These are phyloP conservation scores for Sicus ferrugineus DNA, from an alignment of 2,888 invertebrate genomes.

Conservation along the genomic window DNA sequence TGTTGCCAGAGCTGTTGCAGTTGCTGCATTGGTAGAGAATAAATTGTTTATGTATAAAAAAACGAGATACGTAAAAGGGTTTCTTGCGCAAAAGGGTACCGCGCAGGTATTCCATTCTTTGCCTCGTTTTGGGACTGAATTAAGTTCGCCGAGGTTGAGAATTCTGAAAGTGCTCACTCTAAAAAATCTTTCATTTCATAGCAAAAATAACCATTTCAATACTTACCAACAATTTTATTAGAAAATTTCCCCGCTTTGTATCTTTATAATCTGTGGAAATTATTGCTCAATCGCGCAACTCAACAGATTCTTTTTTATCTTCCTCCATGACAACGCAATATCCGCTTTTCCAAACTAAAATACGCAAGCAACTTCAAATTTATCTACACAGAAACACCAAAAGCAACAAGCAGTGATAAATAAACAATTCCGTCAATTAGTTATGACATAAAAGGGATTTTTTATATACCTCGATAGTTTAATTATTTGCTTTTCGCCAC, in stretches of 20 bases:
- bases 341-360: background rate
- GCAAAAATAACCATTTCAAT: no score
- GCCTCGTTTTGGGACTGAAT: background rate
- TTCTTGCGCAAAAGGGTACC: background rate
- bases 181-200: no score
- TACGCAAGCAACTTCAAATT: background rate
- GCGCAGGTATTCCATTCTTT: background rate
- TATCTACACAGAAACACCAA: background rate
- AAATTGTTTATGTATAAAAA: constrained; percentile 19
- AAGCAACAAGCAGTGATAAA: background rate
- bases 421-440: constrained; percentile 1
- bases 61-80: no score
- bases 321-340: background rate
- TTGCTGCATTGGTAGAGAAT: background rate
- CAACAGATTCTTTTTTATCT: background rate
- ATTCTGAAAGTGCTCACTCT: no score
- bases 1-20: background rate
- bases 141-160: no score
- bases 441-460: background rate
- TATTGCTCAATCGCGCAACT: background rate
- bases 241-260: background rate
- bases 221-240: no score
- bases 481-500: background rate
- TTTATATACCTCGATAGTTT: background rate
- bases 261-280: background rate